Evolutionary conservation across 1,140 invertebrate species (phyloP).

Genomic region (Eriocheir sinensis): DNA sequence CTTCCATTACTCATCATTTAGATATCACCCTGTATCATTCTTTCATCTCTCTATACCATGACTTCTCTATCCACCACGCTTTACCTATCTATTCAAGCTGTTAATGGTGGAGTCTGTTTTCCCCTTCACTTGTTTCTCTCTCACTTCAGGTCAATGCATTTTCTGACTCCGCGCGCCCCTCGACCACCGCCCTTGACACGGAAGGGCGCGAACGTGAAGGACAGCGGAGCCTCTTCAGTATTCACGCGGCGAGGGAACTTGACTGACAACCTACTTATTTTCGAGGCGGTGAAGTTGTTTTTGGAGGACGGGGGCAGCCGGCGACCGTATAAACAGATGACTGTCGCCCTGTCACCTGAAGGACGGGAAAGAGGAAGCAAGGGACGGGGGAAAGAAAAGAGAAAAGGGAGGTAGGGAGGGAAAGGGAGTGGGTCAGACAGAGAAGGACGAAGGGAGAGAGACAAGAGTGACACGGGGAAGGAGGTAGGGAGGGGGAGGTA

Average conservation of each 20-base stretch:
- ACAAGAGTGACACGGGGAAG: background rate
- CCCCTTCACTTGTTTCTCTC: background rate
- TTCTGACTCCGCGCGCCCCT: no score
- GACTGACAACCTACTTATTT: slow-evolving; percentile 57
- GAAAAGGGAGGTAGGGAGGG: background rate
- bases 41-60: background rate
- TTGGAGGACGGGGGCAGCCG: slow-evolving; percentile 31
- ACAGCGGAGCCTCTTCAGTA: slow-evolving; percentile 6
- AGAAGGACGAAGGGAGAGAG: background rate
- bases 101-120: background rate
- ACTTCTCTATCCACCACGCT: background rate
- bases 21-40: background rate
- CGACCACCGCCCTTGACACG: no score
- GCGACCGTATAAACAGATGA: slow-evolving; percentile 65
- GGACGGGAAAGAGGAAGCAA: slow-evolving; percentile 32
- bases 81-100: background rate
- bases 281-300: slow-evolving; percentile 35
- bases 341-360: slow-evolving; percentile 64
- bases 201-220: background rate
- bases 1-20: background rate
- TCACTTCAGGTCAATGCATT: background rate
- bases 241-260: background rate
- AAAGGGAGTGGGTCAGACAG: background rate
- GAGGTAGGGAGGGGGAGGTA: background rate
- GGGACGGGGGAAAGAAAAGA: background rate